A percentile compares a stretch with the other conserved stretches of the same genome.
These are phyloP conservation scores for Micronisus gabar DNA, from an alignment of 2,113 vertebrate genomes.

Conservation along the genomic window DNA sequence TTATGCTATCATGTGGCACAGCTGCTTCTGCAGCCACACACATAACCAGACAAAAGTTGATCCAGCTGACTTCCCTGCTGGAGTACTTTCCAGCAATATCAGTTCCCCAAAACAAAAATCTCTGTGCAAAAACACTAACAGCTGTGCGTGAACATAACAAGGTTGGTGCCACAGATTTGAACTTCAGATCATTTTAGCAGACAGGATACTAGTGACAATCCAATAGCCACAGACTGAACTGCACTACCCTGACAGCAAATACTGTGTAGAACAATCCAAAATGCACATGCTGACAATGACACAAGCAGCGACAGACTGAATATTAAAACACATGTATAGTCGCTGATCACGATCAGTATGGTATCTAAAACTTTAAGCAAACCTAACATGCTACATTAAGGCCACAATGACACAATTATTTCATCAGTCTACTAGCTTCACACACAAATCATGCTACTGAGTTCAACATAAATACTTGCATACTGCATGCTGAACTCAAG, in stretches of 20 bases:
- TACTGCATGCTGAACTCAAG: not conserved
- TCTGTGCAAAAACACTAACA: not conserved
- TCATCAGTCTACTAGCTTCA: not conserved
- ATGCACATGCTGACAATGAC: fast-evolving
- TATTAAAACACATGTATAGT: not conserved
- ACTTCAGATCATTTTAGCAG: not conserved
- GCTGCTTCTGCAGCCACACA: not conserved
- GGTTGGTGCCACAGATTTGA: not conserved
- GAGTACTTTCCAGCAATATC: not conserved
- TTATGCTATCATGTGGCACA: not conserved
- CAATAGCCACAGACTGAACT: fast-evolving
- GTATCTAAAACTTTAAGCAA: not conserved
- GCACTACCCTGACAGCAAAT: not conserved
- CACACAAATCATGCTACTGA: not conserved
- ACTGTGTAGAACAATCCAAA: not conserved
- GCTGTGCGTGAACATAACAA: not conserved
- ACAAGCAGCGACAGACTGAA: not conserved
- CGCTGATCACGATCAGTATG: not conserved
- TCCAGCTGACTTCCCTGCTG: not conserved
- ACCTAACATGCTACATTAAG: not conserved
- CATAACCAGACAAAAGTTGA: not conserved
- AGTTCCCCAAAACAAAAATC: not conserved
- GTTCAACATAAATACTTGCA: not conserved
- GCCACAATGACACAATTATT: not conserved
- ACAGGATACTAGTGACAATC: not conserved